Evolutionary conservation across 2,797 vertebrate genomes (phyloP).

Genomic region (Picus viridis): DNA sequence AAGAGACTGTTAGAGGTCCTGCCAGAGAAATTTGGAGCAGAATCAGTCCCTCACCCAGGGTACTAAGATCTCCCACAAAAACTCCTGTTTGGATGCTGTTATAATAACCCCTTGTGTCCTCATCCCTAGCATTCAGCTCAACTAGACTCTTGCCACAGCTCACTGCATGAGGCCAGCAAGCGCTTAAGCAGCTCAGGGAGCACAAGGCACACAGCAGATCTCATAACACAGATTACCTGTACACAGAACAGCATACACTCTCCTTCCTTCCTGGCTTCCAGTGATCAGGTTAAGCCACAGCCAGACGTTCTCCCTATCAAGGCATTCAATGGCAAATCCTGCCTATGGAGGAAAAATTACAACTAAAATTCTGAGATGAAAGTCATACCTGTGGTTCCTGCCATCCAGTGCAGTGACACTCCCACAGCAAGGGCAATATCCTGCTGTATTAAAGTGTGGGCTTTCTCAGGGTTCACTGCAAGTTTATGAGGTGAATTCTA

Average conservation of each 20-base stretch:
- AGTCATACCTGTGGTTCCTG: neutral
- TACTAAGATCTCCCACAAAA: neutral
- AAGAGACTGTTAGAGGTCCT: neutral
- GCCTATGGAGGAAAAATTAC: neutral
- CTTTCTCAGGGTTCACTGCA: neutral
- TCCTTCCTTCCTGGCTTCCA: neutral
- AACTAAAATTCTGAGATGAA: neutral
- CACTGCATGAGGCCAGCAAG: neutral
- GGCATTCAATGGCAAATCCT: neutral
- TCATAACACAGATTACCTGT: neutral
- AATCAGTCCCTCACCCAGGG: neutral
- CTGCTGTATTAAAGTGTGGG: neutral
- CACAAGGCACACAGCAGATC: neutral
- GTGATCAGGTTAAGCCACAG: neutral
- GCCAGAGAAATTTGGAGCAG: neutral
- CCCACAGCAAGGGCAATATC: neutral
- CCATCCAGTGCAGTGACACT: neutral
- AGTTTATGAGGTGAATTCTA: neutral
- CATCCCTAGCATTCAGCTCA: slow-evolving; percentile 4
- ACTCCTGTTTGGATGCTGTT: neutral
- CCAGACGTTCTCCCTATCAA: neutral
- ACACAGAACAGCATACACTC: neutral
- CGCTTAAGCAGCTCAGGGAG: neutral
- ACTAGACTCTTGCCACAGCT: neutral
- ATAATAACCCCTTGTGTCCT: neutral